Base-by-base conservation (phyloP, 2,113 vertebrate species). In the Lepus americanus region DNA sequence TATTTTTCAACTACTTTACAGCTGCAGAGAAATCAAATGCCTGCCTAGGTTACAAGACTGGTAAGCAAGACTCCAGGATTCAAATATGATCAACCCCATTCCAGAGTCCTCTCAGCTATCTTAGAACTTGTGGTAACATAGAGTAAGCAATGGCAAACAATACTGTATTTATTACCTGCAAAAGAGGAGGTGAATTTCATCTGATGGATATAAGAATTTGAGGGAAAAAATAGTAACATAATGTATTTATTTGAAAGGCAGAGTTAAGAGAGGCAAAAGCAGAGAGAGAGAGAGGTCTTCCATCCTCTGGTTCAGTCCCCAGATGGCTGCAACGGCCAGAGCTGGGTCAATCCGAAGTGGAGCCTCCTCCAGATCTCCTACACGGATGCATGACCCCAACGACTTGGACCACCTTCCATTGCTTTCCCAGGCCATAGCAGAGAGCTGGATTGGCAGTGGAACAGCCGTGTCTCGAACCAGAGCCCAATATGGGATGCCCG, bases 1-100 rank as follows among this genome's bases (percentile, higher is more conserved):
- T 93, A 16, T 93, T 82, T 63, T 93, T 13, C 66, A 27, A 72
- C n/a, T 77, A 19, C 44, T 93, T 95, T 83, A 16, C 31, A 83
- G n/a, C 33, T 29, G 6, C 78, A 16, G 76, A 44, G 2, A 90
- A 77, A 64, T 76, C 7, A 73, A 77, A 93, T 78, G 64, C 27
- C 77, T 49, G n/a, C 67, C 51, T 86, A 55, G 16, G 31, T 49
- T 13, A 92, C 5, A 63, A 33, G 86, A 44, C 12, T 36, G 27
- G n/a, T 36, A 74, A 63, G 5, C 69, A 25, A 49, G 27, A 19
- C 70, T 77, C 27, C 76, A 74, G 17, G 12, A 33, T 61, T 88
- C 59, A 67, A 63, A 88, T 87, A 53, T 91, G 44, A 94, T 9
- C 20, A 74, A 25, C 2, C 16, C 89, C 61, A 16, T 69, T 85